phyloP scores from a whole-genome alignment of 2,797 vertebrate species.

The Cuniculus paca region DNA sequence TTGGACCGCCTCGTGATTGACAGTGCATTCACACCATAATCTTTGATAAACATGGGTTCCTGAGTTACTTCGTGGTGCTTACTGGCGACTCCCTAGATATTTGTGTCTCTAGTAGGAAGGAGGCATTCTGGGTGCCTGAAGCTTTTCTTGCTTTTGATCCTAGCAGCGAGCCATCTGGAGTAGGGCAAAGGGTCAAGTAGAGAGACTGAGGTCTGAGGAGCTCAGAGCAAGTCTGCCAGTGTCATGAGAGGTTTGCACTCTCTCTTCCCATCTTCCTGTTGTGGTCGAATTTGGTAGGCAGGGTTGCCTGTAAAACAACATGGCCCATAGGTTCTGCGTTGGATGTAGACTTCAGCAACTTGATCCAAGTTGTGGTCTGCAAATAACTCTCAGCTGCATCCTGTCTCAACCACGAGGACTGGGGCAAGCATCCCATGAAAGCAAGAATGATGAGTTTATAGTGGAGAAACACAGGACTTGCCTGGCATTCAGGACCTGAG shows the following conservation, averaged over 20 bases:
- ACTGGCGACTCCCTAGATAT: background rate
- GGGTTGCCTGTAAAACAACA: background rate
- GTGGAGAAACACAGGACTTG: background rate
- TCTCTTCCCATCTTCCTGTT: background rate
- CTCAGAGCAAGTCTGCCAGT: background rate
- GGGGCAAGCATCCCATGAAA: constrained; percentile 39
- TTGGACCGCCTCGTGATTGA: background rate
- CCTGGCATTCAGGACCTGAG: background rate
- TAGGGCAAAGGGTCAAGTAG: background rate
- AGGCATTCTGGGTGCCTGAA: background rate
- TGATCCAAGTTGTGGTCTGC: constrained; percentile 70
- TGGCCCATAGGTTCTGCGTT: constrained; percentile 31
- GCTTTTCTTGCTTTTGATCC: constrained; percentile 1
- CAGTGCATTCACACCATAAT: background rate
- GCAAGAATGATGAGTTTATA: constrained; percentile 10
- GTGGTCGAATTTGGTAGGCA: constrained; percentile 46
- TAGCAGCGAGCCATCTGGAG: background rate
- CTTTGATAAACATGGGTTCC: background rate
- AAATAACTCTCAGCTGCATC: constrained; percentile 71
- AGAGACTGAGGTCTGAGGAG: background rate
- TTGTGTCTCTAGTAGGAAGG: background rate
- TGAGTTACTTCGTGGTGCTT: background rate
- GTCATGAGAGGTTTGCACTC: background rate
- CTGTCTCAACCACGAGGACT: constrained; percentile 38
- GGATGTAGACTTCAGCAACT: constrained; percentile 33